These are phyloP conservation scores for Columba janthina DNA, from an alignment of 2,113 vertebrate genomes.

Conservation along the genomic window DNA sequence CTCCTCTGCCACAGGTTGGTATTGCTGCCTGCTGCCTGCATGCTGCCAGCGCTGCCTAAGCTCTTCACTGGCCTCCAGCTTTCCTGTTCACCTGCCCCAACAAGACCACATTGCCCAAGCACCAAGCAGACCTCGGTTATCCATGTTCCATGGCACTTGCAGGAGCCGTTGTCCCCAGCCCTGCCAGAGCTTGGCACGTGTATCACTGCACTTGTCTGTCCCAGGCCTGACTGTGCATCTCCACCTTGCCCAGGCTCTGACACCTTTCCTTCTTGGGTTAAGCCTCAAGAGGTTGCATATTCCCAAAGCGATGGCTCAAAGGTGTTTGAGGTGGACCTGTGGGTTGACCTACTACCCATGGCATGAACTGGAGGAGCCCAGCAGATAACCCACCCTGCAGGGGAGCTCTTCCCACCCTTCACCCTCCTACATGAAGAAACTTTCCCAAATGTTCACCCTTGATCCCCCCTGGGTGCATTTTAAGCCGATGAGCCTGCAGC, in stretches of 20 bases:
- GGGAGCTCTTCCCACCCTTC: not conserved
- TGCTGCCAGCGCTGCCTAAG: constrained; percentile 74
- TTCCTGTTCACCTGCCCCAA: not conserved
- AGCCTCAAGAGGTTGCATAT: not conserved
- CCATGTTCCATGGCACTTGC: rapidly evolving
- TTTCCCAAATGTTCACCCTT: not conserved
- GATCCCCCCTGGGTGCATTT: not conserved
- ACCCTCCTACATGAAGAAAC: not conserved
- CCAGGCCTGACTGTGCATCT: not conserved
- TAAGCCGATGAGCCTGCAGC: not conserved
- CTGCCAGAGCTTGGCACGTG: not conserved
- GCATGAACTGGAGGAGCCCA: not conserved
- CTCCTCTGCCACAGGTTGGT: constrained; percentile 93
- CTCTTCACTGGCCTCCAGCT: not conserved
- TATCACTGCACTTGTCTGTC: not conserved
- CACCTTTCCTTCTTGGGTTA: not conserved
- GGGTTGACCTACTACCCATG: rapidly evolving
- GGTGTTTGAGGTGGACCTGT: not conserved
- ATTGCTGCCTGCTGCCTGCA: constrained; percentile 77
- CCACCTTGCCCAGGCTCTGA: not conserved
- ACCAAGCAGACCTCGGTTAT: rapidly evolving
- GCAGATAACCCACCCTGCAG: not conserved
- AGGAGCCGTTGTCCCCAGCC: not conserved
- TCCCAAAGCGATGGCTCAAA: not conserved
- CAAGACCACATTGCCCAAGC: not conserved